Evolutionary conservation across 2,888 invertebrate species (phyloP), one percentile per base, ranked within the genome.

Genomic region (Oscheius sp.): DNA sequence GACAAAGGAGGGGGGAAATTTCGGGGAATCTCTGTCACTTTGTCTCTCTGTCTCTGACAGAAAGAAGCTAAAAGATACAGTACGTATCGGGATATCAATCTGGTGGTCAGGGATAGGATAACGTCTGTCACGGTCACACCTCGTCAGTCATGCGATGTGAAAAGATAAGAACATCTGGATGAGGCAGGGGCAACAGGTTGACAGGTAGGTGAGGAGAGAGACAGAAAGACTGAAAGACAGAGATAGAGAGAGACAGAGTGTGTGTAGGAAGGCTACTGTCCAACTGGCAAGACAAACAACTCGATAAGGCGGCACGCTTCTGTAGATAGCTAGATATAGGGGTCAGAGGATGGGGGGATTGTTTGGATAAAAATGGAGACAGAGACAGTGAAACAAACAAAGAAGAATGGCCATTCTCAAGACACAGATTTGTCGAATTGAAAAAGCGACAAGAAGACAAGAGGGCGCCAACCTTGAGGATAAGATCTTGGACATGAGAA

Each of bases 241-340:
- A 55, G 35, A 48, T 2, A 63, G 2, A 62, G 47, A n/a, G 10
- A 47, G 29, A 32, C 21, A 21, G 21, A 21, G 21, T 21, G 13
- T 32, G 5, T 42, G 32, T 21, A 1, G 11, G n/a, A 7, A n/a
- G 10, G 63, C 63, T 50, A 48, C 65, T 50, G 48, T 51, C 65
- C 21, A n/a, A 35, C 47, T 48, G 63, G 47, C 42, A 48, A 48
- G 48, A 32, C 32, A 48, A 65, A 65, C 48, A 50, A 50, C 35
- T 48, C n/a, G 68, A 68, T 68, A 68, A 55, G 68, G 55, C 53
- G 68, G 68, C 68, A 68, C 68, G 68, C 68, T 68, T 68, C 53
- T 68, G 68, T 37, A 68, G 37, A 55, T 37, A 53, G 51, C 5
- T 29, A 55, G 9, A 32, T 32, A 55, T 21, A 55, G 9, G 21